Percentiles rank a stretch among this genome's conserved stretches.
These are phyloP conservation scores for Falco novaeseelandiae DNA, from an alignment of 2,797 vertebrate species.

Conservation along the genomic window DNA sequence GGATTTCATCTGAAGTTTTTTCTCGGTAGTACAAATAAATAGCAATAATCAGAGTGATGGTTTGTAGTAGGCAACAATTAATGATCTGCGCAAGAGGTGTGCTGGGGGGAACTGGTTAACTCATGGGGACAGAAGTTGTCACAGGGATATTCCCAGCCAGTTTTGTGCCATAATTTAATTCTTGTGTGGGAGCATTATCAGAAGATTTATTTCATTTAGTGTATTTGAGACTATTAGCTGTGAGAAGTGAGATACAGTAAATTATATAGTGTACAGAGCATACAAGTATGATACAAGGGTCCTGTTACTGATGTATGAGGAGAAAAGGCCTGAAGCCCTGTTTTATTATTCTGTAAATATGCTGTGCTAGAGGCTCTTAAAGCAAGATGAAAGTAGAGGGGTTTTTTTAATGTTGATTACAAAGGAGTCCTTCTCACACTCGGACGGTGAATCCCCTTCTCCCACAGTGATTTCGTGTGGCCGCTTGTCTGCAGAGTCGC, in stretches of 20 bases:
- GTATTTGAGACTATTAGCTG: background rate
- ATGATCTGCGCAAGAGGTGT: fast-evolving
- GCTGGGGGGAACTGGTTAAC: background rate
- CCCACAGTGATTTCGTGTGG: background rate
- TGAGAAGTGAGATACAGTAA: background rate
- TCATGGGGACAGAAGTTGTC: background rate
- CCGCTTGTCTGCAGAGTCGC: background rate
- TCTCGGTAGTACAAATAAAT: background rate
- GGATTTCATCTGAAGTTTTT: background rate
- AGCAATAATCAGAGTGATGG: background rate
- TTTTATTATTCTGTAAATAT: conserved; percentile 61
- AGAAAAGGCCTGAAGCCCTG: conserved; percentile 48
- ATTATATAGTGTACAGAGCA: background rate
- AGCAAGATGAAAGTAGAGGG: conserved; percentile 43
- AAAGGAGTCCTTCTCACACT: conserved; percentile 28
- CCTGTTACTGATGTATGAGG: conserved; percentile 1
- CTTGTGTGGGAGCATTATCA: background rate
- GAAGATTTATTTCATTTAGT: background rate
- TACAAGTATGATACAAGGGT: background rate
- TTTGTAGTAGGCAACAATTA: background rate
- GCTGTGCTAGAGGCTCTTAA: conserved; percentile 45
- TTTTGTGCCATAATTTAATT: background rate
- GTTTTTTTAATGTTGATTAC: background rate
- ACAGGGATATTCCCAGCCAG: background rate
- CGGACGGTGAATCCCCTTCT: background rate